Evolutionary conservation across 2,797 vertebrate genomes (phyloP).

Genomic region (Hirundo rustica): DNA sequence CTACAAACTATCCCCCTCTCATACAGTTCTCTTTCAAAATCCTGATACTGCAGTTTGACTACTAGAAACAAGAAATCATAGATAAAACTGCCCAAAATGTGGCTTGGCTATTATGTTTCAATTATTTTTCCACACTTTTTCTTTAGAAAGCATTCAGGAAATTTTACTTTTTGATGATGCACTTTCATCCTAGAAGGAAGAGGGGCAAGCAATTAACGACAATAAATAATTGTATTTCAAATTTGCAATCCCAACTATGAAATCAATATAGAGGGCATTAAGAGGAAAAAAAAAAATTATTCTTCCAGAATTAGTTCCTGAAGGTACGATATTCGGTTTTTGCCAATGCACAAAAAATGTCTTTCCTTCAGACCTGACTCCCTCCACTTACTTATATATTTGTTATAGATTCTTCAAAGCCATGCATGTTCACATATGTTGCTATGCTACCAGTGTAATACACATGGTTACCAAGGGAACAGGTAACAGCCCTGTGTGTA

Average conservation of each 20-base stretch:
- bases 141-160: background rate
- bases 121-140: background rate
- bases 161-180: background rate
- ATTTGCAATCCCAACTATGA: background rate
- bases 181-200: background rate
- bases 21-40: background rate
- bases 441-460: background rate
- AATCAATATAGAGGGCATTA: background rate
- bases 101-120: background rate
- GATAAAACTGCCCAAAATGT: background rate
- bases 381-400: background rate
- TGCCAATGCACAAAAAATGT: background rate
- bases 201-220: background rate
- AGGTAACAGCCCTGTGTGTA: background rate
- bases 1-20: fast-evolving
- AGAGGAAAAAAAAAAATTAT: background rate
- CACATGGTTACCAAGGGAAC: background rate
- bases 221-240: background rate
- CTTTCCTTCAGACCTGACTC: background rate
- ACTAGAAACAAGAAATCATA: background rate
- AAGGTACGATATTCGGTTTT: background rate
- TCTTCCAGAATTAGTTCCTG: background rate
- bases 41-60: background rate
- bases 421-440: background rate
- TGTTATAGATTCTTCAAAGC: background rate